Percentiles rank a stretch among this genome's conserved stretches.
Evolutionary conservation across 2,888 invertebrate species (phyloP).

Genomic region (Griposia aprilina): DNA sequence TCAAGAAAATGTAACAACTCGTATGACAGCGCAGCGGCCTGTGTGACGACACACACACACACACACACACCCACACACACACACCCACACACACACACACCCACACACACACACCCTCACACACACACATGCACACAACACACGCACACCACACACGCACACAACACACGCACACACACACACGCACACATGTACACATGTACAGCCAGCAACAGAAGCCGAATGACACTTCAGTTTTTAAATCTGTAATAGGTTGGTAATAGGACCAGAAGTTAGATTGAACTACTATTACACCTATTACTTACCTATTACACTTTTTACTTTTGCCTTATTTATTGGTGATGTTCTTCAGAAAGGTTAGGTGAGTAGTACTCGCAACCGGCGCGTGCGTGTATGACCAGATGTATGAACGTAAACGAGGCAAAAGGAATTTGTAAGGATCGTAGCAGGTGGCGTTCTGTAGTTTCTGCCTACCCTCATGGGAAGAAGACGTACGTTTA

Average conservation of each 20-base stretch:
- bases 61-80: neutral
- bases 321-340: no score
- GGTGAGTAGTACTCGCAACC: no score
- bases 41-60: constrained; percentile 11
- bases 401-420: no score
- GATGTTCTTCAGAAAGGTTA: no score
- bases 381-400: no score
- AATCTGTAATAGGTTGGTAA: neutral
- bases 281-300: no score
- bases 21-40: constrained; percentile 4
- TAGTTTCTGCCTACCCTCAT: no score
- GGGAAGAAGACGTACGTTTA: no score
- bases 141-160: neutral
- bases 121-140: neutral
- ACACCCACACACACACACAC: neutral
- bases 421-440: no score
- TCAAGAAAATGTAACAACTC: constrained; percentile 26
- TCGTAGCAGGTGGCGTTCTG: no score
- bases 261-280: neutral
- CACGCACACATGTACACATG: neutral
- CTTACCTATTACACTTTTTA: no score
- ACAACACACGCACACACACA: constrained; percentile 7
- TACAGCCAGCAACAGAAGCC: neutral
- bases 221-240: neutral
- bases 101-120: no score